A percentile compares a stretch with the other conserved stretches of the same genome.
Conservation (phyloP, 2,113 vertebrate species). For the Lonchura striata region DNA sequence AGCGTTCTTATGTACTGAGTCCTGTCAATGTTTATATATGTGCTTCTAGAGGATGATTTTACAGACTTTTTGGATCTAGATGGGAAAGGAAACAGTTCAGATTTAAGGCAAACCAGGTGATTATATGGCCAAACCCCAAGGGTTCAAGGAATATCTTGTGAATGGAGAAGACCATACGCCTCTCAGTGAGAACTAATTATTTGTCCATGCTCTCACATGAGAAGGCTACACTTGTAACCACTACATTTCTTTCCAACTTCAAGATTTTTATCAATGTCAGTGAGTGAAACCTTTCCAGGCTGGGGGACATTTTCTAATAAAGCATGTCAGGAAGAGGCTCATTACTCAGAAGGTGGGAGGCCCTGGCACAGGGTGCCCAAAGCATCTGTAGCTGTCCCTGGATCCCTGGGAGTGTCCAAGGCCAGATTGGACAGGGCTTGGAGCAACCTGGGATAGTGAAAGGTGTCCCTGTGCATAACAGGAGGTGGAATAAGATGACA, state of each 20-base stretch:
- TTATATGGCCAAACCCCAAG: neutral
- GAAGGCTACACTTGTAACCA: neutral
- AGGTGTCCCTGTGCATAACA: neutral
- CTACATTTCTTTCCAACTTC: neutral
- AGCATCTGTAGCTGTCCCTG: neutral
- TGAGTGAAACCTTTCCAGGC: neutral
- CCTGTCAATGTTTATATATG: neutral
- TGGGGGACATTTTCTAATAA: neutral
- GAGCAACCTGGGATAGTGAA: neutral
- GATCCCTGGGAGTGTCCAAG: neutral
- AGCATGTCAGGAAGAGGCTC: neutral
- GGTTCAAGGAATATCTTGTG: neutral
- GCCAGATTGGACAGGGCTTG: fast-evolving
- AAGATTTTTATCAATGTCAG: neutral
- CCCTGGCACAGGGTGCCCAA: neutral
- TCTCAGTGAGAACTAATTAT: neutral
- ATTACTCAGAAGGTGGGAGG: no score
- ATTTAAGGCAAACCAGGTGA: neutral
- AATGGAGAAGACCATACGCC: neutral
- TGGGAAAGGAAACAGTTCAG: neutral
- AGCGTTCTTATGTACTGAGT: neutral
- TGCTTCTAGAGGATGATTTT: neutral
- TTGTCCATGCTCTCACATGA: neutral
- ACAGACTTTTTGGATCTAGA: neutral
- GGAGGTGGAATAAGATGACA: fast-evolving